phyloP scores from a whole-genome alignment of 2,113 vertebrate genomes.

The Pteropus alecto region DNA sequence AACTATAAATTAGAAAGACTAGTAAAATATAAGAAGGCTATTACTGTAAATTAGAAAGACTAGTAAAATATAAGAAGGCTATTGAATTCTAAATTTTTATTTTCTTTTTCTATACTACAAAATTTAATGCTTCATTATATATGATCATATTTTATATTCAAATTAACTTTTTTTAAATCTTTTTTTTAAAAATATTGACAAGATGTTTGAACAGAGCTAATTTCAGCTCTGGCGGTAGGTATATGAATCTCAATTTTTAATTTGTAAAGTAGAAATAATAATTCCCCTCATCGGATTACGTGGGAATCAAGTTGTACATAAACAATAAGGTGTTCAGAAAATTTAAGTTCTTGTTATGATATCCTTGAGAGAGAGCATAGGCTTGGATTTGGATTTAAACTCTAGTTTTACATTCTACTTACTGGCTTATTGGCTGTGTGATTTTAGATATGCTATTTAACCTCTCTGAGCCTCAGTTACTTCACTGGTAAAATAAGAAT shows the following conservation, averaged over 20 bases:
- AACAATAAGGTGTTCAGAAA: neutral
- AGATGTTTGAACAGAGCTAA: neutral
- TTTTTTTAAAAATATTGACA: neutral
- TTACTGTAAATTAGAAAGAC: neutral
- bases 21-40: neutral
- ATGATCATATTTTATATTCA: neutral
- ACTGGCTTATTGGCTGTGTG: neutral
- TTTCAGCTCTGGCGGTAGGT: neutral
- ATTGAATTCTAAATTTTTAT: neutral
- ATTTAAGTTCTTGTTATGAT: neutral
- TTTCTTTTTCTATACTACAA: neutral
- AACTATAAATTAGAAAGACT: neutral
- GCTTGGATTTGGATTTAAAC: neutral
- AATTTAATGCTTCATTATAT: neutral
- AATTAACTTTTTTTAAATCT: neutral
- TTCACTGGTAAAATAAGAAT: neutral
- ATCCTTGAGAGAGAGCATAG: neutral
- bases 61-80: neutral
- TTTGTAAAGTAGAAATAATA: neutral
- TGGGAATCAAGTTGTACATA: neutral
- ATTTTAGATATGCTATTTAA: neutral
- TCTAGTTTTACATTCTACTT: neutral
- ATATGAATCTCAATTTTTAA: neutral
- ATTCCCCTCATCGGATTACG: neutral
- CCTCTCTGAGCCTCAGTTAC: neutral